phyloP scores from a whole-genome alignment of 2,113 vertebrate species.

The Ailuropoda melanoleuca region DNA sequence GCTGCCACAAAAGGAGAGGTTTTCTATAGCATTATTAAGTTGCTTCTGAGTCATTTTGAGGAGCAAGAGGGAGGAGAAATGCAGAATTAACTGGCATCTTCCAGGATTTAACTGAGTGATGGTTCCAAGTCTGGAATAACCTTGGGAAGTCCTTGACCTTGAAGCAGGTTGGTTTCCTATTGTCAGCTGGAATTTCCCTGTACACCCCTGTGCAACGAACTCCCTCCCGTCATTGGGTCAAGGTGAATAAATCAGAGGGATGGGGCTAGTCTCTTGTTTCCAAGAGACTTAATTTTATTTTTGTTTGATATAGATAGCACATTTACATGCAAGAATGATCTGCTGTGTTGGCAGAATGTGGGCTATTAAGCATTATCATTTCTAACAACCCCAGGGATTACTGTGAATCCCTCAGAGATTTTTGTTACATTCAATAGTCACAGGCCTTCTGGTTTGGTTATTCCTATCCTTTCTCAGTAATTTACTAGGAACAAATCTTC shows the following conservation, averaged over 20 bases:
- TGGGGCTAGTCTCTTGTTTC: neutral
- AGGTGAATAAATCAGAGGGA: neutral
- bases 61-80: neutral
- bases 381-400: neutral
- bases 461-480: neutral
- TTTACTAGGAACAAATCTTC: neutral
- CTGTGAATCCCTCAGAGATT: conserved; percentile 6
- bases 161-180: neutral
- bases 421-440: neutral
- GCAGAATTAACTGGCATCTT: neutral
- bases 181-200: neutral
- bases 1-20: neutral
- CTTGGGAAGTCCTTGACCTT: neutral
- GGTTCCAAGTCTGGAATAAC: neutral
- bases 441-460: neutral
- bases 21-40: neutral
- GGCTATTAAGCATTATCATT: conserved; percentile 3
- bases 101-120: neutral
- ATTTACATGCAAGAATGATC: neutral
- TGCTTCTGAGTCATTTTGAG: neutral
- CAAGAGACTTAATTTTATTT: neutral
- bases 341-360: neutral
- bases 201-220: neutral
- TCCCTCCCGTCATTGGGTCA: neutral
- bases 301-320: neutral